A percentile compares a stretch with the other conserved stretches of the same genome.
phyloP scores from a whole-genome alignment of 2,113 vertebrate species.

The Cottus gobio region DNA sequence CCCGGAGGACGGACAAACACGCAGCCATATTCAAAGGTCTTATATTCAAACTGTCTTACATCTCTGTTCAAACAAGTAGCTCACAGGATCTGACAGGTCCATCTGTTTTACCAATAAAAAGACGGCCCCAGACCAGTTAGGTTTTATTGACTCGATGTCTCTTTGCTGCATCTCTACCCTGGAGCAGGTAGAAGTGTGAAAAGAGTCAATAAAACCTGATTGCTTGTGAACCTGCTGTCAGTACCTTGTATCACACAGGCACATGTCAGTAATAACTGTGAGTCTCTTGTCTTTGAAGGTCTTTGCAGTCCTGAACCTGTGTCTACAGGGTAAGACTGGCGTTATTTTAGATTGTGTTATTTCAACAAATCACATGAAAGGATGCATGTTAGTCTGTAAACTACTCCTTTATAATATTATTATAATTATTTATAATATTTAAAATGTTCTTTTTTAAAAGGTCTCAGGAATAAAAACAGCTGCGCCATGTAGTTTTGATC shows the following conservation, averaged over 20 bases:
- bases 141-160: background rate
- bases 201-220: background rate
- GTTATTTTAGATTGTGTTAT: background rate
- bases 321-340: too few species aligned
- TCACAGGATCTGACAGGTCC: background rate
- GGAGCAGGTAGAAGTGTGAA: background rate
- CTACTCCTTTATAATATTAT: too few species aligned
- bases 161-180: background rate
- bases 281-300: background rate
- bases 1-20: conserved; percentile 37
- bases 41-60: conserved; percentile 28
- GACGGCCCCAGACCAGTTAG: background rate
- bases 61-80: background rate
- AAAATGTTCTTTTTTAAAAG: too few species aligned
- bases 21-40: conserved; percentile 36
- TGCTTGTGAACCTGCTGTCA: background rate
- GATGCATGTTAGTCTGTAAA: too few species aligned
- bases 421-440: too few species aligned
- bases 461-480: too few species aligned
- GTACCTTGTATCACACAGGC: background rate
- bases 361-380: background rate
- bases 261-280: background rate
- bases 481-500: too few species aligned
- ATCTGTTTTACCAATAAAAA: background rate
- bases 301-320: background rate